Percentiles rank a stretch among this genome's conserved stretches.
These are phyloP conservation scores for Noctua janthe DNA, from an alignment of 2,888 invertebrate species.

Conservation along the genomic window DNA sequence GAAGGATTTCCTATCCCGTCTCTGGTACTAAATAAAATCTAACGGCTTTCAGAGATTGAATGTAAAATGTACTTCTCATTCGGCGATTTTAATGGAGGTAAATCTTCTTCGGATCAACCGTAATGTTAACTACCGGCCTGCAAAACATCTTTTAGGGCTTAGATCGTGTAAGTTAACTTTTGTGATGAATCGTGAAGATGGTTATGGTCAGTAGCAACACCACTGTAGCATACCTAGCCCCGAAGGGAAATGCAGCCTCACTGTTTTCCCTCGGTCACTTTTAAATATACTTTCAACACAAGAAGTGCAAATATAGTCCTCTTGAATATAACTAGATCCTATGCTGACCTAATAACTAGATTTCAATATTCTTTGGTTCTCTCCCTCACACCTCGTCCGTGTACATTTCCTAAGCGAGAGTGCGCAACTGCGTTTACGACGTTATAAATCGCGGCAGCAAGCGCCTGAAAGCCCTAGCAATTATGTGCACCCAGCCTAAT, in stretches of 20 bases:
- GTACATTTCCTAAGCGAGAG: slow-evolving; percentile 36
- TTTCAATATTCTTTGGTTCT: slow-evolving; percentile 2
- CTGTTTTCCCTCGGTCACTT: not conserved
- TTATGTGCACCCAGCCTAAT: slow-evolving; percentile 41
- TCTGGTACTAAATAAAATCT: not conserved
- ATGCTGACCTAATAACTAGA: not conserved
- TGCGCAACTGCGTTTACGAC: slow-evolving; percentile 53
- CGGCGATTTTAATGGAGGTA: not conserved
- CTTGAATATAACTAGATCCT: not conserved
- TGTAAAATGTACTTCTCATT: not conserved
- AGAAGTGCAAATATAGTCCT: not conserved
- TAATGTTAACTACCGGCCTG: not conserved
- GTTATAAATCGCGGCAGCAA: slow-evolving; percentile 47
- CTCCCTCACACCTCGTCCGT: slow-evolving; percentile 6
- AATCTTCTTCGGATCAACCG: not conserved
- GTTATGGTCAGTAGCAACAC: not conserved
- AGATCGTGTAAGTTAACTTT: not conserved
- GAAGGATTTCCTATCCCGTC: not conserved
- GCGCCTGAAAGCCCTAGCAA: slow-evolving; percentile 48
- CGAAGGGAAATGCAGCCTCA: not conserved
- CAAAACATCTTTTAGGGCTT: not conserved
- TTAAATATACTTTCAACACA: not conserved
- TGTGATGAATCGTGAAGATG: not conserved
- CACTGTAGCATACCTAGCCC: no score
- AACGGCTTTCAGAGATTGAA: not conserved